These are phyloP conservation scores for Chromoteleia sp. DNA, from an alignment of 2,888 invertebrate species.

Conservation along the genomic window DNA sequence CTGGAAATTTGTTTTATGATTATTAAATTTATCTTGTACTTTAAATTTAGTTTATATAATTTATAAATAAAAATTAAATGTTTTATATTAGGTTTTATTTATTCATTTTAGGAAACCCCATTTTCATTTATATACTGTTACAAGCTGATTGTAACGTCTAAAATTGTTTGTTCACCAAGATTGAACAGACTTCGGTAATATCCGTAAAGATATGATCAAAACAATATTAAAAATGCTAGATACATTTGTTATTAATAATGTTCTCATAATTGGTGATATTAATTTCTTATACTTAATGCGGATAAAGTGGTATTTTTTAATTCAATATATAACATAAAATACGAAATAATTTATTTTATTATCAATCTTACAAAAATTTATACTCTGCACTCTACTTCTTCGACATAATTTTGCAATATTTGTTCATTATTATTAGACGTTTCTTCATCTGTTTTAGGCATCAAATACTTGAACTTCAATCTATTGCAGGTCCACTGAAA, in stretches of 20 bases:
- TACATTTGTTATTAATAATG: too few relatives aligned
- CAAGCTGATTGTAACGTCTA: too few relatives aligned
- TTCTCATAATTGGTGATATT: too few relatives aligned
- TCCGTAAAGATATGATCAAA: too few relatives aligned
- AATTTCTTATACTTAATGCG: too few relatives aligned
- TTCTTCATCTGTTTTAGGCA: not conserved
- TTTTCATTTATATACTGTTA: not conserved
- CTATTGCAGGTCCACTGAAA: constrained; percentile 82
- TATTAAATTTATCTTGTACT: constrained; percentile 1
- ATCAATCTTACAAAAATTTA: not conserved
- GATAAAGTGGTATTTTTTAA: not conserved
- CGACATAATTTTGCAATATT: not conserved
- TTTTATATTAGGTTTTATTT: not conserved
- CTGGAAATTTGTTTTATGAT: not conserved
- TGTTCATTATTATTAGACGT: not conserved
- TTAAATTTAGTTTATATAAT: constrained; percentile 14
- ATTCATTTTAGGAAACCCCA: not conserved
- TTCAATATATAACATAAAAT: not conserved
- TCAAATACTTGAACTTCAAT: constrained; percentile 75
- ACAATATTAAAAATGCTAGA: too few relatives aligned
- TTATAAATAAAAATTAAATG: constrained; percentile 11
- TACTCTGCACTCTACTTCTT: not conserved
- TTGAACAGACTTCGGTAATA: too few relatives aligned
- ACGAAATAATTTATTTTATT: not conserved
- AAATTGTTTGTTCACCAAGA: too few relatives aligned